Conservation (phyloP, 2,797 vertebrate genomes). For the Esox masquinongy region DNA sequence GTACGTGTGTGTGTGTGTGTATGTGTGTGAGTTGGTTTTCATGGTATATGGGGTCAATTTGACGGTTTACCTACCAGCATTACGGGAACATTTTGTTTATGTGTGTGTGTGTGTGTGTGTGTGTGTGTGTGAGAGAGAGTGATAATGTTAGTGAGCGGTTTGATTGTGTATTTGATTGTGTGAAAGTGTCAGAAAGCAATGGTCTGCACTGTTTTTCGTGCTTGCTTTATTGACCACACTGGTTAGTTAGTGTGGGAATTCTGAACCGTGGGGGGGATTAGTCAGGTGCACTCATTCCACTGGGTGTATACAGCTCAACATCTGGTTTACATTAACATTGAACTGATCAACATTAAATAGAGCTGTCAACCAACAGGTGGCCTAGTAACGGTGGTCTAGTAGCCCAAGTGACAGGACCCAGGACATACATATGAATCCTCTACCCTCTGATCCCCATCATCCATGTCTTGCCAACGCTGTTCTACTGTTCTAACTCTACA, state of each 20-base stretch:
- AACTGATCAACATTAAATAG: not conserved
- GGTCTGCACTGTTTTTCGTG: not conserved
- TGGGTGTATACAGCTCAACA: not conserved
- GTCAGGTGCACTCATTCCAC: not conserved
- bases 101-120: not conserved
- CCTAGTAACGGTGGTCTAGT: too few species aligned
- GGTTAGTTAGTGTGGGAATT: not conserved
- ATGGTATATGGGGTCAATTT: not conserved
- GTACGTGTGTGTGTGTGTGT: constrained; percentile 1
- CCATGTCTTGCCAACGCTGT: too few species aligned
- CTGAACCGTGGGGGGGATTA: not conserved
- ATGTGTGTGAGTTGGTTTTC: not conserved
- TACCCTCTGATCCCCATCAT: too few species aligned
- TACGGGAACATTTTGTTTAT: not conserved
- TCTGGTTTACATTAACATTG: not conserved
- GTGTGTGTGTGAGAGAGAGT: not conserved
- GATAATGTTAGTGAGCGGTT: constrained; percentile 6
- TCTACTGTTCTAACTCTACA: too few species aligned
- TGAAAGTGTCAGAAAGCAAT: not conserved
- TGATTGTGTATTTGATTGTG: not conserved
- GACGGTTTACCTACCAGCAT: too few species aligned
- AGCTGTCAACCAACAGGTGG: not conserved
- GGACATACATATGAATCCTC: too few species aligned
- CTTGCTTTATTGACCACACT: constrained; percentile 2
- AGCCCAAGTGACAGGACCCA: too few species aligned